Evolutionary conservation across 2,797 vertebrate genomes (phyloP).

Genomic region (Acipenser ruthenus): DNA sequence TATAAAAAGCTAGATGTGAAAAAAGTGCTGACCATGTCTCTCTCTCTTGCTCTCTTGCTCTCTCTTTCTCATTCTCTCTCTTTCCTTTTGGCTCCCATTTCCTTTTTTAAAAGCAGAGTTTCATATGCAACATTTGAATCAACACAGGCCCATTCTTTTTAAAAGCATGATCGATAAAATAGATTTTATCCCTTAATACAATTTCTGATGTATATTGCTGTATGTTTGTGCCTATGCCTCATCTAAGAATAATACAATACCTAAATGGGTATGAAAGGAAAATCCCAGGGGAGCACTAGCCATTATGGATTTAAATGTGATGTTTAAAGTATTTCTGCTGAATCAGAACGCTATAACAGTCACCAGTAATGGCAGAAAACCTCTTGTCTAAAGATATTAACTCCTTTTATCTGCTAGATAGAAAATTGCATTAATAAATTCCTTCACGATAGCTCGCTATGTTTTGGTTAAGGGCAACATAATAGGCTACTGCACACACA

Average conservation of each 20-base stretch:
- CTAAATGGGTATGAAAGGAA: constrained; percentile 7
- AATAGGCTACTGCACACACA: neutral
- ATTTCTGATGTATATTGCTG: constrained; percentile 41
- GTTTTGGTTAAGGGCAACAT: neutral
- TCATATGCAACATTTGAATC: constrained; percentile 45
- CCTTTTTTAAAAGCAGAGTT: constrained; percentile 25
- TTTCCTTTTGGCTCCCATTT: constrained; percentile 31
- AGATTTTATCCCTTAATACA: constrained; percentile 60
- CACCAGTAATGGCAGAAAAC: neutral
- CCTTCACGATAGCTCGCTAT: neutral
- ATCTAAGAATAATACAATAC: constrained; percentile 6
- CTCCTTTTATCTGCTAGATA: neutral
- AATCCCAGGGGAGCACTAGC: constrained; percentile 1
- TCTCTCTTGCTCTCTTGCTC: constrained; percentile 5
- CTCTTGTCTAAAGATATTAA: neutral
- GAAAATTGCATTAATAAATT: neutral
- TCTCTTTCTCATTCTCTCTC: neutral
- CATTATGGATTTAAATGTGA: constrained; percentile 7
- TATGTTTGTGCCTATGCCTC: constrained; percentile 4
- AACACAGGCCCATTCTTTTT: constrained; percentile 51
- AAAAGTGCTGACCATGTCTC: constrained; percentile 69
- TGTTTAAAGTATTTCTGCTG: constrained; percentile 15
- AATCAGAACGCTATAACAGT: constrained; percentile 10
- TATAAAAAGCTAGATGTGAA: constrained; percentile 56
- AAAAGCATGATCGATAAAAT: constrained; percentile 61